Evolutionary conservation across 1,140 invertebrate species (phyloP), one percentile per base, ranked within the genome.

Genomic region (Danaus melanippus): DNA sequence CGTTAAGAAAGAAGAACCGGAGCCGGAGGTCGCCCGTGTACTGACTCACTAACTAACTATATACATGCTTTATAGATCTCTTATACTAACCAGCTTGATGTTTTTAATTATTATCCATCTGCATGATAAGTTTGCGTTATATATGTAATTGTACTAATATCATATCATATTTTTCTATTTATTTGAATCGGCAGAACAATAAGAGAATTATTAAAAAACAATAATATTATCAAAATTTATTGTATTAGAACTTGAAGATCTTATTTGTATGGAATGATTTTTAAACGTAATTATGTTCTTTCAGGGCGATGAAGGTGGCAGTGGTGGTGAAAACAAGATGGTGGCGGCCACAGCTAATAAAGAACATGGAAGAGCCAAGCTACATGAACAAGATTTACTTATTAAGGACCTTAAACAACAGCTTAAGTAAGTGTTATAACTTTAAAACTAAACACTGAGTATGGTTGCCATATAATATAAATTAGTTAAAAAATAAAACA

Each of bases 331-430:
- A 8, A 74, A 71, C 46, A 63, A 42, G 15, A 77, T 75, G 58
- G 58, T 66, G 9, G 56, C 66, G 8, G 60, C 61, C 21, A 32
- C 21, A 32, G 21, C 50, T 49, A 48, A 50, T 52, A 85, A 83
- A 58, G 78, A 82, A 45, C 79, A 79, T 76, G 79, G 61, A 48
- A 75, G 79, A 60, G 85, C 63, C 76, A 89, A 79, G 84, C 69
- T 84, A 83, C 68, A 86, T 85, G 72, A 90, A 87, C 76, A 90
- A 87, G 85, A 87, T 70, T 66, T 90, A 89, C 69, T 87, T 85
- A 90, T 98, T 47, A 91, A 96, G 66, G 96, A 98, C 78, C 88
- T 98, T 12, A 95, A 95, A 76, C 92, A 93, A 55, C 96, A 98
- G 87, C 88, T 98, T 10, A 98, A 98, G 95, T 97, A 90, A 86